Conservation (phyloP, 2,888 invertebrate species). For the Catocala fraxini region DNA sequence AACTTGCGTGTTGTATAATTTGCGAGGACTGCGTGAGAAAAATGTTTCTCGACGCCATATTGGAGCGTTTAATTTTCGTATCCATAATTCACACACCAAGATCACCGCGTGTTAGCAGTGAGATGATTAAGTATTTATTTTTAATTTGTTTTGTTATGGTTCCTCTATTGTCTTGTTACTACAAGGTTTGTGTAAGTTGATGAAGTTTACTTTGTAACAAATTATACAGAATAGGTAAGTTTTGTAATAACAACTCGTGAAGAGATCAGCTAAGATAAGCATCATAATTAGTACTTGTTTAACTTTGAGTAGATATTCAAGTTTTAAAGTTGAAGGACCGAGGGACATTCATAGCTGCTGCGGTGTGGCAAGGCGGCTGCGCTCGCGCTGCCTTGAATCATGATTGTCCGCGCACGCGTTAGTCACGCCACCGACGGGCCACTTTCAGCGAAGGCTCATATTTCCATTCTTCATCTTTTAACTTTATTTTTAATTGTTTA, state of each 20-base stretch:
- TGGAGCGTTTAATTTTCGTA: conserved; percentile 70
- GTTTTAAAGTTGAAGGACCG: conserved; percentile 52
- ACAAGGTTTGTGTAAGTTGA: neutral
- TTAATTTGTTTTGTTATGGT: conserved; percentile 23
- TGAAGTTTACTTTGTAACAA: conserved; percentile 10
- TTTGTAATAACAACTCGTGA: conserved; percentile 1
- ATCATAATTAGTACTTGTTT: neutral
- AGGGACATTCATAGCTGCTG: conserved; percentile 25
- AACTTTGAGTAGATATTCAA: conserved; percentile 21
- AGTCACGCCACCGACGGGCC: conserved; percentile 68
- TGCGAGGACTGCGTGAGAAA: conserved; percentile 74
- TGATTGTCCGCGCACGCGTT: conserved; percentile 67
- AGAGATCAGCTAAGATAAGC: neutral
- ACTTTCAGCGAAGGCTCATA: conserved; percentile 47
- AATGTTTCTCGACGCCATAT: conserved; percentile 63
- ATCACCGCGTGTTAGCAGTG: conserved; percentile 40
- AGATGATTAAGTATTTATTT: conserved; percentile 32
- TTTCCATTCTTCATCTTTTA: conserved; percentile 40
- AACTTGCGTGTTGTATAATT: conserved; percentile 63
- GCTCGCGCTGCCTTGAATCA: conserved; percentile 67
- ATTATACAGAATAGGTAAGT: neutral
- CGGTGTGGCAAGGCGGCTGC: conserved; percentile 28
- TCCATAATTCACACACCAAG: conserved; percentile 63
- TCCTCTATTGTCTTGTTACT: conserved; percentile 10
- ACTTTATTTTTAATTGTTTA: conserved; percentile 42